Percentiles rank a stretch among this genome's conserved stretches.
These are phyloP conservation scores for Helicolenus hilgendorfi DNA, from an alignment of 2,797 vertebrate species.

Conservation along the genomic window DNA sequence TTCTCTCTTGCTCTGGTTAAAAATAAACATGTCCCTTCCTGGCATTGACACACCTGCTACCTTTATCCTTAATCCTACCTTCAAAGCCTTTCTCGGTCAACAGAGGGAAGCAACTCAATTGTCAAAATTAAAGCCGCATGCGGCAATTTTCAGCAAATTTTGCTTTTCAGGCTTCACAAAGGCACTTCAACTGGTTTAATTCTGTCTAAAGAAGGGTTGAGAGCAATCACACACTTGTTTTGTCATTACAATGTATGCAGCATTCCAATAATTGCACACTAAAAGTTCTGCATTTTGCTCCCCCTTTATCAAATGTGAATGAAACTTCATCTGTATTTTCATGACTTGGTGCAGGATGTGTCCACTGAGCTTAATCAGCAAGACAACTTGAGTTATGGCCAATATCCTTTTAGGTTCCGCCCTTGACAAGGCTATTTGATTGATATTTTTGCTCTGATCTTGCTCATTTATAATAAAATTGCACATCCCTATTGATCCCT, in stretches of 20 bases:
- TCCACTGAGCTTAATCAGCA: neutral
- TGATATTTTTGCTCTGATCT: neutral
- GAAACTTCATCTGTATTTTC: neutral
- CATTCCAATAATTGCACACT: neutral
- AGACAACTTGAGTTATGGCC: neutral
- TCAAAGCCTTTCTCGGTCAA: too few relatives aligned
- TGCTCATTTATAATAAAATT: neutral
- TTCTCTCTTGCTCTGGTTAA: neutral
- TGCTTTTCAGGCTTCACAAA: too few relatives aligned
- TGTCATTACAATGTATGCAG: too few relatives aligned
- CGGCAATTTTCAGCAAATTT: too few relatives aligned
- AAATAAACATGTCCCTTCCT: neutral
- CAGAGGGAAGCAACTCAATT: too few relatives aligned
- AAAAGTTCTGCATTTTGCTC: neutral
- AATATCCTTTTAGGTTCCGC: neutral
- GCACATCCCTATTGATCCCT: neutral
- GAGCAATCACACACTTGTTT: neutral
- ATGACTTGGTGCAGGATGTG: neutral
- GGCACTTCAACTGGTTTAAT: neutral
- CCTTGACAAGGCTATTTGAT: neutral
- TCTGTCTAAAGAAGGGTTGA: neutral
- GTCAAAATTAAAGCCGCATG: too few relatives aligned
- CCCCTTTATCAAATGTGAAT: neutral
- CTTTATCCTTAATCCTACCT: neutral
- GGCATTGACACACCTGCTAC: neutral